Conservation (phyloP, 2,888 invertebrate genomes). For the Ophonus ardosiacus region DNA sequence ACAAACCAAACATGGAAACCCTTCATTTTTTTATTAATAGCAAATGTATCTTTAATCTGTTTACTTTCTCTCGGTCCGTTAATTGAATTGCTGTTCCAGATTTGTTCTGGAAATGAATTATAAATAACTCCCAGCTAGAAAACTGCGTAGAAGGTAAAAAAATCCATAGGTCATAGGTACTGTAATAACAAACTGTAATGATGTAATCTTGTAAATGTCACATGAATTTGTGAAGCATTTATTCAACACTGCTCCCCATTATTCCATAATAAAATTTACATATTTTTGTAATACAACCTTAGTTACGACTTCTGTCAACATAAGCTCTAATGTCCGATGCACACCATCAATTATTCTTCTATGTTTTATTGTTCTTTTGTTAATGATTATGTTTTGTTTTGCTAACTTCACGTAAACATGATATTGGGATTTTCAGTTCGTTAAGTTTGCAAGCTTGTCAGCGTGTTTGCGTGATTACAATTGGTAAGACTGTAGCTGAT, state of each 20-base stretch:
- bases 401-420: background rate
- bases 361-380: conserved; percentile 26
- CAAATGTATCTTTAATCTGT: background rate
- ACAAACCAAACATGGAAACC: too few relatives aligned
- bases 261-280: conserved; percentile 25
- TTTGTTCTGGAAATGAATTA: background rate
- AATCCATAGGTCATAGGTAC: background rate
- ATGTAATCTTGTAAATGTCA: conserved; percentile 26
- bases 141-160: background rate
- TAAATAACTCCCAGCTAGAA: background rate
- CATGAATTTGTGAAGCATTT: background rate
- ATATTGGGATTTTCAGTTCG: conserved; percentile 28
- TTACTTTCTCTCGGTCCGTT: background rate
- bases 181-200: background rate
- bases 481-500: background rate
- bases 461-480: background rate
- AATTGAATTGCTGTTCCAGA: background rate
- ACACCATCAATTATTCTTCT: conserved; percentile 12
- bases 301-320: background rate
- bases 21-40: too few relatives aligned
- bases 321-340: background rate
- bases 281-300: conserved; percentile 30
- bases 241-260: background rate
- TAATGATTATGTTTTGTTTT: background rate
- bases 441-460: background rate